Conservation (phyloP, 2,797 vertebrate species). For the Myotis planiceps region DNA sequence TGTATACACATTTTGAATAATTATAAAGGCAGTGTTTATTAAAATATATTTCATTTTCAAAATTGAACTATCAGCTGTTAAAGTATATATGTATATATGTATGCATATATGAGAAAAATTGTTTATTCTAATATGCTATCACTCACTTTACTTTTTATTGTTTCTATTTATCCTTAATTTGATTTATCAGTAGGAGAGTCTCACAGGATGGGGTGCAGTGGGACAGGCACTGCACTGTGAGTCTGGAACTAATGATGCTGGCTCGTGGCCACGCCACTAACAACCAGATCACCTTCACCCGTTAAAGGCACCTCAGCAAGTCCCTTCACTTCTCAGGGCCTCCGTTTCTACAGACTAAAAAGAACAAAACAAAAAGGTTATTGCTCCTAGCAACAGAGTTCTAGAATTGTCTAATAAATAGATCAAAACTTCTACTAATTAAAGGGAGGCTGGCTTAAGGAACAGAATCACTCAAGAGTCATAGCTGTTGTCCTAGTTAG, state of each 20-base stretch:
- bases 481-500: background rate
- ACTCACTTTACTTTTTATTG: background rate
- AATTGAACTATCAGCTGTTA: background rate
- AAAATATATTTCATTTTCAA: background rate
- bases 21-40: background rate
- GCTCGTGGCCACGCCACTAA: background rate
- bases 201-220: background rate
- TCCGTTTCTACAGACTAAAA: background rate
- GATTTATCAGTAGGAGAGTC: background rate
- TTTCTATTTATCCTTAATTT: background rate
- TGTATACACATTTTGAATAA: background rate
- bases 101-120: background rate
- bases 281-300: background rate
- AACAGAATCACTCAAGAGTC: background rate
- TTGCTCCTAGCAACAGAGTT: background rate
- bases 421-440: background rate
- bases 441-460: background rate
- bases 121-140: background rate
- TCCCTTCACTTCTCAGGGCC: background rate
- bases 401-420: constrained; percentile 16
- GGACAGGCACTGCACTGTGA: background rate
- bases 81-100: background rate
- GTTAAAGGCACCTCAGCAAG: background rate
- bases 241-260: background rate
- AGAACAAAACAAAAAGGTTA: background rate